Percentiles rank a stretch among this genome's conserved stretches.
phyloP scores from a whole-genome alignment of 2,797 vertebrate species.

The Gallirallus australis region DNA sequence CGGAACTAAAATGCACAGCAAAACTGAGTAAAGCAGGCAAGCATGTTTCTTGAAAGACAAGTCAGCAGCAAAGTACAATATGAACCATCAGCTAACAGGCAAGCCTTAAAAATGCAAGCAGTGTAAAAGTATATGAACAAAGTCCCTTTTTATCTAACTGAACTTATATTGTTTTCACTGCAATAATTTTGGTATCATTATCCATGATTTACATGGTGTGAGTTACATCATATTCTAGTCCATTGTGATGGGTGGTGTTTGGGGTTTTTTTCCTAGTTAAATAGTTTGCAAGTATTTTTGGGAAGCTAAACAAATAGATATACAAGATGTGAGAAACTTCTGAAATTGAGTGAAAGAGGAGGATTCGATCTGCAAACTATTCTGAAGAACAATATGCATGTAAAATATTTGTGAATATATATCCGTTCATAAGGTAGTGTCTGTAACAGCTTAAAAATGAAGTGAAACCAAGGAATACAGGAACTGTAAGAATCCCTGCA shows the following conservation, averaged over 20 bases:
- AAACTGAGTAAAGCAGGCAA: background rate
- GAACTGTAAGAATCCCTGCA: background rate
- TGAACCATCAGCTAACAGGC: background rate
- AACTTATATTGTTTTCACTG: background rate
- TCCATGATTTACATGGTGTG: background rate
- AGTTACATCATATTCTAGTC: background rate
- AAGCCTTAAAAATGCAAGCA: background rate
- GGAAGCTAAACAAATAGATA: background rate
- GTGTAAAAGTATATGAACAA: background rate
- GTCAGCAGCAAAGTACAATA: background rate
- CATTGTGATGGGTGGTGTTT: background rate
- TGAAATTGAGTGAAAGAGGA: background rate
- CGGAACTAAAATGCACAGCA: background rate
- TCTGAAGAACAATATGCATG: background rate
- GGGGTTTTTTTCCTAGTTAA: background rate
- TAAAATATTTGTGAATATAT: background rate
- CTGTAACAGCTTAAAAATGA: constrained; percentile 1
- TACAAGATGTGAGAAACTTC: background rate
- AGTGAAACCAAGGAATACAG: background rate
- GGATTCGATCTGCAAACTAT: background rate
- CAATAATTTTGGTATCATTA: background rate
- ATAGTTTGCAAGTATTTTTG: background rate
- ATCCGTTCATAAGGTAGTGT: background rate
- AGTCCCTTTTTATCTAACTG: background rate
- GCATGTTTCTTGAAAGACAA: background rate